These are phyloP conservation scores for Centroberyx gerrardi DNA, from an alignment of 2,797 vertebrate species.

Conservation along the genomic window DNA sequence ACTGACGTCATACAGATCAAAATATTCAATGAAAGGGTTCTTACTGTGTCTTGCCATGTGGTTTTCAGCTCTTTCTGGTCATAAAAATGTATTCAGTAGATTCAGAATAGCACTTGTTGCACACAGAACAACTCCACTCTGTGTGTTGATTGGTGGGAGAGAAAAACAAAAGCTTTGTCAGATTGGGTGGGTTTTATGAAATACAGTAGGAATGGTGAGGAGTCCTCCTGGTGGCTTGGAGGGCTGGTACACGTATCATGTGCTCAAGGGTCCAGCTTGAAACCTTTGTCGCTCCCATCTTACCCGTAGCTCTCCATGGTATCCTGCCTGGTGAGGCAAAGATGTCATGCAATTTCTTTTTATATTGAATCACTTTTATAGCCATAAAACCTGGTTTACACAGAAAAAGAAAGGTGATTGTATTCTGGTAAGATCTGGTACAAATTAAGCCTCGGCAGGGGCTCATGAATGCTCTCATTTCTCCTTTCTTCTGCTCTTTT, in stretches of 20 bases:
- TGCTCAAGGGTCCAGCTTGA: not conserved
- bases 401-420: not conserved
- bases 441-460: constrained; percentile 13
- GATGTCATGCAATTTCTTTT: not conserved
- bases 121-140: too few relatives aligned
- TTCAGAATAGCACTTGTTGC: too few relatives aligned
- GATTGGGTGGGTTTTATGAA: too few relatives aligned
- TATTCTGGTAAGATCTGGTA: not conserved
- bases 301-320: not conserved
- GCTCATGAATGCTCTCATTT: constrained; percentile 1
- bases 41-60: not conserved
- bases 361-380: not conserved
- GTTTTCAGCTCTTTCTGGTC: not conserved
- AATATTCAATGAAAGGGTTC: not conserved
- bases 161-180: too few relatives aligned
- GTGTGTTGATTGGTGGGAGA: too few relatives aligned
- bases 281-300: not conserved
- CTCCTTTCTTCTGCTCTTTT: not conserved
- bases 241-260: not conserved
- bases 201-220: too few relatives aligned
- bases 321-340: not conserved
- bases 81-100: not conserved
- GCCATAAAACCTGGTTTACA: not conserved
- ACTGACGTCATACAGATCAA: not conserved
- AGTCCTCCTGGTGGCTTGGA: too few relatives aligned